Evolutionary conservation across 1,140 invertebrate species (phyloP).

Genomic region (Platyscapa corneri): DNA sequence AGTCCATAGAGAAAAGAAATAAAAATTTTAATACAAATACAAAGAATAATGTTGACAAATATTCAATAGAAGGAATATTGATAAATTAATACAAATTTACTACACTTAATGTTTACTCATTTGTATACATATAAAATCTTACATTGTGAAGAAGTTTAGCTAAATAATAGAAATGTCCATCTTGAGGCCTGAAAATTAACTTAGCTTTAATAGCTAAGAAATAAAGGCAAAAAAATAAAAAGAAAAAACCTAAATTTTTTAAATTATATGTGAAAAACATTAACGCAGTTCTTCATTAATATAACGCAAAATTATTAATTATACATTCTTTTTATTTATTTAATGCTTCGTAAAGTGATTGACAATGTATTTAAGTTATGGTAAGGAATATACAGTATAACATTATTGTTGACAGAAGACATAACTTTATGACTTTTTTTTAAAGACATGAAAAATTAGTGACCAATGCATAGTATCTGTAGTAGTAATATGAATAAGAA

Average conservation of each 20-base stretch:
- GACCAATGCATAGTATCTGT: neutral
- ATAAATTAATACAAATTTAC: constrained; percentile 15
- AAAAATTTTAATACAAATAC: neutral
- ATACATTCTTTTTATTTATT: constrained; percentile 40
- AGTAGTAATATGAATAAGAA: neutral
- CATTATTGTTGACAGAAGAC: constrained; percentile 45
- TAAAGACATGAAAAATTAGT: constrained; percentile 28
- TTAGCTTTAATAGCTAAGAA: constrained; percentile 10
- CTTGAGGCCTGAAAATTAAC: constrained; percentile 30
- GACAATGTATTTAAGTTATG: constrained; percentile 46
- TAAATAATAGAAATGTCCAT: constrained; percentile 36
- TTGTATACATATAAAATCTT: constrained; percentile 20
- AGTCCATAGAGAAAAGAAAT: neutral
- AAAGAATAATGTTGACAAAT: neutral
- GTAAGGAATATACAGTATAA: constrained; percentile 43
- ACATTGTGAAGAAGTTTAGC: neutral
- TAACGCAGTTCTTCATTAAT: constrained; percentile 15
- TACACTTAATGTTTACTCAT: constrained; percentile 27
- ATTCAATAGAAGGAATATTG: neutral
- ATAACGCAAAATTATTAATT: constrained; percentile 22
- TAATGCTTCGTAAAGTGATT: constrained; percentile 23
- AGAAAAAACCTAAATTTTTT: neutral
- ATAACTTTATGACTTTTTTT: constrained; percentile 27
- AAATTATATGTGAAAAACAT: constrained; percentile 9
- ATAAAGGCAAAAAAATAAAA: neutral